These are phyloP conservation scores for Idaea aversata DNA, from an alignment of 2,888 invertebrate species.

Conservation along the genomic window DNA sequence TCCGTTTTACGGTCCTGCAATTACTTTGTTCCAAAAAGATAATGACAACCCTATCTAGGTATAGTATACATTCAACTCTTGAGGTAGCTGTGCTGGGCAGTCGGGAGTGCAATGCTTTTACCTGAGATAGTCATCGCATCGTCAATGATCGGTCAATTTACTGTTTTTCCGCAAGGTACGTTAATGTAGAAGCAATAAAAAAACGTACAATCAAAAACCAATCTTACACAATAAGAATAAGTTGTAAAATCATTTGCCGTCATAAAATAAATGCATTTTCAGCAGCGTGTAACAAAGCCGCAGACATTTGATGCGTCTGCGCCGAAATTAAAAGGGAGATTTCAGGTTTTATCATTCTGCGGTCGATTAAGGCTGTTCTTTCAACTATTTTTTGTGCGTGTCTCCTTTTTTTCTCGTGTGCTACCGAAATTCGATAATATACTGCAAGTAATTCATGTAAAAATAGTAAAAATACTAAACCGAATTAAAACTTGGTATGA, in stretches of 20 bases:
- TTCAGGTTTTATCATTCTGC: slow-evolving; percentile 38
- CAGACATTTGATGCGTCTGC: slow-evolving; percentile 29
- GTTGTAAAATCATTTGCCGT: background rate
- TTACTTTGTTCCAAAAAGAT: too few species aligned
- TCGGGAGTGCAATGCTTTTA: too few species aligned
- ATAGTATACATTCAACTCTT: background rate
- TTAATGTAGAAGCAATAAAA: background rate
- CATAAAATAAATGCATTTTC: background rate
- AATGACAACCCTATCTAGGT: too few species aligned
- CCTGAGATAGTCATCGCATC: background rate
- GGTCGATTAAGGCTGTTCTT: slow-evolving; percentile 21
- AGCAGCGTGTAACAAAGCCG: background rate
- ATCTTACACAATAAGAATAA: background rate
- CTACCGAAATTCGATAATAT: slow-evolving; percentile 5
- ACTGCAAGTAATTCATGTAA: background rate
- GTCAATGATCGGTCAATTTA: background rate
- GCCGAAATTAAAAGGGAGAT: slow-evolving; percentile 32
- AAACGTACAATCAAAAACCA: background rate
- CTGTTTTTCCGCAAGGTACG: background rate
- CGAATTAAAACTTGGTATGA: background rate
- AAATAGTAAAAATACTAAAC: background rate
- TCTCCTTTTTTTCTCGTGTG: slow-evolving; percentile 21
- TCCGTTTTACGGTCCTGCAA: too few species aligned
- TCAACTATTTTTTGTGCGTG: background rate
- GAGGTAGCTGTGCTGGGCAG: background rate